Base-by-base conservation (phyloP, 2,113 vertebrate species). In the Halichoeres trimaculatus region DNA sequence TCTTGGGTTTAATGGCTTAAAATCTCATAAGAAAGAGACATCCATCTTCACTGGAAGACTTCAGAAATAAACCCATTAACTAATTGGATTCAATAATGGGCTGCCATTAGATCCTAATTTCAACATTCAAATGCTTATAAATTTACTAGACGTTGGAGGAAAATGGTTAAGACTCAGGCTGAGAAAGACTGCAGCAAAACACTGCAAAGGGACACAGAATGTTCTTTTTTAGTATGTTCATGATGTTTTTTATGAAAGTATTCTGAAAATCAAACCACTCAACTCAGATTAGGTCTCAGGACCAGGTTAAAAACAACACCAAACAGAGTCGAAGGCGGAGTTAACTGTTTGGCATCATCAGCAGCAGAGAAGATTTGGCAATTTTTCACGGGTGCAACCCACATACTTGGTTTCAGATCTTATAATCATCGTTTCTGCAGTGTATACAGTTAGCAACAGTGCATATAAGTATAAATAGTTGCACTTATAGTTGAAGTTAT, bases 41-140 rank as follows among this genome's bases (percentile, higher is more conserved):
- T 90, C 74, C 76, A 86, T 91, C 85, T 89, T 86, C 69, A 24
- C 43, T 57, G 67, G 43, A 72, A 76, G 73, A 84, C 75, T 78
- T 84, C 78, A 84, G 84, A 88, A 87, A 90, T 88, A 87, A 91
- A 89, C 62, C 86, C 87, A 92, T 93, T 90, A 90, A 90, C 87
- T 92, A 89, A 92, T 92, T 93, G 89, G 76, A 85, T 90, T 57
- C 78, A 80, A 88, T 90, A 88, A 89, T 85, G 80, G 89, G 30
- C 12, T 8, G 22, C 78, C 79, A 85, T 88, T 85, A 85, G 77
- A 77, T 88, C 38, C 50, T 86, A 24, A 77, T 84, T 89, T 81
- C 73, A 57, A 84, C 85, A 86, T 84, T 86, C 83, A 84, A 82
- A 87, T 78, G 80, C 70, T 86, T 68, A 62, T 80, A 73, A 5